Conservation (phyloP, 2,113 vertebrate genomes). For the Toxotes jaculatrix region DNA sequence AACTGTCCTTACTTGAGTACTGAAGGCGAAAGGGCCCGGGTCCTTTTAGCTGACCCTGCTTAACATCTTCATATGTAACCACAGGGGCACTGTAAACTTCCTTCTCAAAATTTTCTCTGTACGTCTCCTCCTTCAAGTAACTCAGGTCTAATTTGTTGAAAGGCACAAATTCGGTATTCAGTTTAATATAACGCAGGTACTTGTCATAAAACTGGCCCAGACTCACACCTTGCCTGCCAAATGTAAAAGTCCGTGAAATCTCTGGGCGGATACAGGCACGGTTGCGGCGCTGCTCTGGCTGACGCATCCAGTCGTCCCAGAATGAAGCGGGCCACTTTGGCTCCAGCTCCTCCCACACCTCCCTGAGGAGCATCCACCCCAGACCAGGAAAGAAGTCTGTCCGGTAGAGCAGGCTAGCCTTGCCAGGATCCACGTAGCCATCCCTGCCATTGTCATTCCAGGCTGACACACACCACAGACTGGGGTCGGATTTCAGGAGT, state of each 20-base stretch:
- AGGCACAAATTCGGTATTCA: constrained; percentile 93
- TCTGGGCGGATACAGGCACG: constrained; percentile 92
- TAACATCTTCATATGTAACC: constrained; percentile 85
- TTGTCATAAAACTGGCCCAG: constrained; percentile 97
- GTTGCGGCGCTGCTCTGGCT: constrained; percentile 88
- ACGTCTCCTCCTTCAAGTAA: constrained; percentile 86
- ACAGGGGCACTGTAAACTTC: constrained; percentile 86
- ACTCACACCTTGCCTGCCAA: constrained; percentile 94
- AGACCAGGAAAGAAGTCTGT: constrained; percentile 96
- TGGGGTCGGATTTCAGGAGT: constrained; percentile 82
- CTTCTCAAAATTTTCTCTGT: constrained; percentile 82
- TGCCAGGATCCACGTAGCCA: constrained; percentile 84
- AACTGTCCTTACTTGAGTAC: constrained; percentile 89
- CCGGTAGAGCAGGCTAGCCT: constrained; percentile 87
- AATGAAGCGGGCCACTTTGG: constrained; percentile 94
- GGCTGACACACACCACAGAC: constrained; percentile 92
- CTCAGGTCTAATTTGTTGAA: constrained; percentile 90
- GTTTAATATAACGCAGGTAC: constrained; percentile 93
- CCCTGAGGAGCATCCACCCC: constrained; percentile 90
- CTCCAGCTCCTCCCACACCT: constrained; percentile 92
- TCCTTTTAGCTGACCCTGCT: constrained; percentile 82
- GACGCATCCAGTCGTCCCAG: constrained; percentile 98
- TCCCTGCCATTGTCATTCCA: constrained; percentile 97
- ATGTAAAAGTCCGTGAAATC: constrained; percentile 92
- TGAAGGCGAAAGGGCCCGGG: constrained; percentile 87